phyloP scores from a whole-genome alignment of 2,113 vertebrate species.

The Edolisoma coerulescens region DNA sequence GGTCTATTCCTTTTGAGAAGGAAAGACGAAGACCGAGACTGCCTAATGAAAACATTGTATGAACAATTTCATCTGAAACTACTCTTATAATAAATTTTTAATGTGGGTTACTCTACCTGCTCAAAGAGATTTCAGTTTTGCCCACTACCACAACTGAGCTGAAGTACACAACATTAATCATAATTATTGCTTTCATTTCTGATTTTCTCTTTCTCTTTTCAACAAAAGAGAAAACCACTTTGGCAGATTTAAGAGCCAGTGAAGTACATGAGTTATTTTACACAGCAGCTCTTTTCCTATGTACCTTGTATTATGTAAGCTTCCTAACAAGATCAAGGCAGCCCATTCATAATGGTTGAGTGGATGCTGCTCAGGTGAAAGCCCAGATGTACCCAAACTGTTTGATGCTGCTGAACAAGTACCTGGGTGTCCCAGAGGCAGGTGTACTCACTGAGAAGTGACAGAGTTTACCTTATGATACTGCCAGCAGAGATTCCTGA shows the following conservation, averaged over 20 bases:
- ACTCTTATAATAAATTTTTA: not conserved
- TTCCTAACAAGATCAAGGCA: not conserved
- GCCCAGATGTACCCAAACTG: not conserved
- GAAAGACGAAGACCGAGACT: not conserved
- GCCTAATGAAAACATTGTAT: not conserved
- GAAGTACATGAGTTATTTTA: not conserved
- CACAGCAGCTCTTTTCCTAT: not conserved
- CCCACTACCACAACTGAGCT: not conserved
- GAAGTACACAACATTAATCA: not conserved
- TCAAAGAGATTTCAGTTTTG: not conserved
- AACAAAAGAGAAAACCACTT: not conserved
- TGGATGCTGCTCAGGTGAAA: not conserved
- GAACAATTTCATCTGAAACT: not conserved
- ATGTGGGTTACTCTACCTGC: not conserved
- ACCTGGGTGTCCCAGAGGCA: not conserved
- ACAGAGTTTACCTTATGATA: not conserved
- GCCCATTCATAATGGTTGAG: not conserved
- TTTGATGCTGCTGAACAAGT: not conserved
- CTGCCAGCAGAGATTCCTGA: not conserved
- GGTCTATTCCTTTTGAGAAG: not conserved
- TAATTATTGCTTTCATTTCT: not conserved
- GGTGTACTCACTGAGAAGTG: not conserved
- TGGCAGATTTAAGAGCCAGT: not conserved
- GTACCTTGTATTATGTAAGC: not conserved
- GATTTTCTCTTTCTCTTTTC: not conserved